phyloP scores from a whole-genome alignment of 2,113 vertebrate species.

The Pelodiscus sinensis region DNA sequence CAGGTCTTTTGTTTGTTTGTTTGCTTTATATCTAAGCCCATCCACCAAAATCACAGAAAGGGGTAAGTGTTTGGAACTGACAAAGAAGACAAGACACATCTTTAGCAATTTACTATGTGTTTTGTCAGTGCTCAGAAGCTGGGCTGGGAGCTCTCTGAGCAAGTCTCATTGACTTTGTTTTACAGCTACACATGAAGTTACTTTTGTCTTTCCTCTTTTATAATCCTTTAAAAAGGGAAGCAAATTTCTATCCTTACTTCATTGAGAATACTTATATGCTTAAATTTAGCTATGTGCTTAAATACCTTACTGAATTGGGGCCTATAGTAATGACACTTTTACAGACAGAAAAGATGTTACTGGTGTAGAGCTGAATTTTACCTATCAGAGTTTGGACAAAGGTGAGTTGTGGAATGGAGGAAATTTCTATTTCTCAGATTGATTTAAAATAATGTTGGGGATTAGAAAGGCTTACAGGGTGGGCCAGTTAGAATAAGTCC shows the following conservation, averaged over 20 bases:
- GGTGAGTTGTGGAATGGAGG: not conserved
- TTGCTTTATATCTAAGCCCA: not conserved
- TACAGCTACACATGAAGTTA: not conserved
- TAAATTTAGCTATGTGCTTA: not conserved
- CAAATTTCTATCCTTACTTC: not conserved
- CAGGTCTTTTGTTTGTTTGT: not conserved
- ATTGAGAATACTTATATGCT: not conserved
- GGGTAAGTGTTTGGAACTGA: not conserved
- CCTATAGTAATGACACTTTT: not conserved
- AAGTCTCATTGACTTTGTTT: not conserved
- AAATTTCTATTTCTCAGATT: not conserved
- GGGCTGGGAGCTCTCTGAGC: not conserved
- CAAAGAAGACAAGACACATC: not conserved
- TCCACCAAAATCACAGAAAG: not conserved
- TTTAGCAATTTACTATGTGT: not conserved
- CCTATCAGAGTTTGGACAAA: not conserved
- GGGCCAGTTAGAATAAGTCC: not conserved
- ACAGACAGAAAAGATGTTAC: not conserved
- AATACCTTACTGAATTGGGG: not conserved
- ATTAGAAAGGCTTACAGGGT: not conserved
- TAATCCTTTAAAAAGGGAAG: not conserved
- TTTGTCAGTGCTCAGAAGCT: not conserved
- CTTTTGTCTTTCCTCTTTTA: not conserved
- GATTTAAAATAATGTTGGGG: not conserved
- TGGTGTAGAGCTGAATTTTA: not conserved